Evolutionary conservation across 2,113 vertebrate species (phyloP).

Genomic region (Collichthys lucidus): DNA sequence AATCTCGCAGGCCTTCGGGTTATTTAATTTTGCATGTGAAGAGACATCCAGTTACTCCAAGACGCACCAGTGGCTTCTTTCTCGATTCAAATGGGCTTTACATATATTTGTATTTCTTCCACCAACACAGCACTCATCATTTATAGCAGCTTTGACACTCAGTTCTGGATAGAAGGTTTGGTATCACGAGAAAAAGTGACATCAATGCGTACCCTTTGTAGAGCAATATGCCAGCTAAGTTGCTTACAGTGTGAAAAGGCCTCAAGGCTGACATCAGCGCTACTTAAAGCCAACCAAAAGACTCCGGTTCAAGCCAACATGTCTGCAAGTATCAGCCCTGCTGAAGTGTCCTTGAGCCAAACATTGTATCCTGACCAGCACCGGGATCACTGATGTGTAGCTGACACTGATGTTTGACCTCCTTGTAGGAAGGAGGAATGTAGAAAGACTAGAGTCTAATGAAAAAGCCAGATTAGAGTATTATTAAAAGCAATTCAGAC

Average conservation of each 20-base stretch:
- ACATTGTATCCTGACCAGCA: too few species aligned
- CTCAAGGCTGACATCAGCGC: not conserved
- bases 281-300: not conserved
- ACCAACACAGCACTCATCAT: not conserved
- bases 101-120: not conserved
- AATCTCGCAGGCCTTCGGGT: not conserved
- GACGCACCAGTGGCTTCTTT: too few species aligned
- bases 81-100: too few species aligned
- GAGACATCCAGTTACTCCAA: too few species aligned
- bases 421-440: too few species aligned
- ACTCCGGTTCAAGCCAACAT: not conserved
- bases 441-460: not conserved
- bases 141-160: not conserved
- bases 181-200: not conserved
- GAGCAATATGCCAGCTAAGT: not conserved
- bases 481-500: conserved; percentile 13
- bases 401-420: not conserved
- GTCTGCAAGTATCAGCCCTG: not conserved
- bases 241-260: not conserved
- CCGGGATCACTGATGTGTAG: not conserved
- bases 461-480: not conserved
- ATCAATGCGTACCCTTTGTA: not conserved
- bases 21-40: not conserved
- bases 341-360: not conserved
- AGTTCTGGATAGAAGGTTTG: not conserved